Percentiles rank a stretch among this genome's conserved stretches.
phyloP scores from a whole-genome alignment of 2,888 invertebrate species.

The Rotaria socialis region DNA sequence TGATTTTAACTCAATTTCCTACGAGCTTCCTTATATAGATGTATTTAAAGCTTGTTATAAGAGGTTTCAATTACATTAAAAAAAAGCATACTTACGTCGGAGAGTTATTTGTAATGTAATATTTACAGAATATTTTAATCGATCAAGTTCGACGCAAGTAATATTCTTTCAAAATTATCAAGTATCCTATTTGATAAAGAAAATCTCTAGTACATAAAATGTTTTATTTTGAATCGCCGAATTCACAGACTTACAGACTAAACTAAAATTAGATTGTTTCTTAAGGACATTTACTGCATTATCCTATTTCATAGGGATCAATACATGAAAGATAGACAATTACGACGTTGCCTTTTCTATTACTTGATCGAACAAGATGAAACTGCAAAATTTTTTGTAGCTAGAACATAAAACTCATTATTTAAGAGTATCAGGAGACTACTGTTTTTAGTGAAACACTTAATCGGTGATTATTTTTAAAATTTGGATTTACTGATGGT shows the following conservation, averaged over 20 bases:
- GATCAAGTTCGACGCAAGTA: neutral
- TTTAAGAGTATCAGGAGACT: no score
- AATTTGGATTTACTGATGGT: no score
- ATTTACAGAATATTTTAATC: neutral
- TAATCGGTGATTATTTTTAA: no score
- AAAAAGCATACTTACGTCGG: neutral
- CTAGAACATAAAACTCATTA: no score
- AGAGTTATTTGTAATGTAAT: neutral
- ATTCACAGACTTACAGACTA: neutral
- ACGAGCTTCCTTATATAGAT: neutral
- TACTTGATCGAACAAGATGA: no score
- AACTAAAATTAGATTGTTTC: neutral
- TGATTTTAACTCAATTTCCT: neutral
- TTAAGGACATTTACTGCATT: no score
- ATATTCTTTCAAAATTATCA: neutral
- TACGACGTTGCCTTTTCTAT: no score
- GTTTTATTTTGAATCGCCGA: neutral
- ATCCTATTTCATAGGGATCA: no score
- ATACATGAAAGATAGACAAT: no score
- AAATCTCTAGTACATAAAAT: neutral
- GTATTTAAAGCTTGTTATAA: neutral
- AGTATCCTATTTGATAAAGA: neutral
- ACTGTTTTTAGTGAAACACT: no score
- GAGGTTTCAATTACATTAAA: neutral
- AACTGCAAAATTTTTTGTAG: no score